Evolutionary conservation across 53 echinoderm and acorn worm species (phyloP).

Genomic region (Echinarachnius parma): DNA sequence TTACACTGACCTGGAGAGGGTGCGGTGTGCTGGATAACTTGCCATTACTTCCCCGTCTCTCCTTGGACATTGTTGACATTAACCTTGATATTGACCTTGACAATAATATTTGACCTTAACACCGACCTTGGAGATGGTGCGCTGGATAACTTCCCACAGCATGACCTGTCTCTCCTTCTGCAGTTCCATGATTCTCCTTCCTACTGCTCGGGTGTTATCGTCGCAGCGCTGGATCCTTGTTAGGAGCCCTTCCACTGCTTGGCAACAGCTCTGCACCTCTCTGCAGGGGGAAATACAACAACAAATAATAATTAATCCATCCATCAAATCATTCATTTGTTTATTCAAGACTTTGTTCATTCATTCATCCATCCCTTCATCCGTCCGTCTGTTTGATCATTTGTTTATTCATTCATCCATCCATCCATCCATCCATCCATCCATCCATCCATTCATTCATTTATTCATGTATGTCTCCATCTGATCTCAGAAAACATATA

Average conservation of each 20-base stretch:
- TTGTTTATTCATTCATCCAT: too few species aligned
- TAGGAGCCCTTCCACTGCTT: background rate
- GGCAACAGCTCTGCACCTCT: slow-evolving; percentile 1
- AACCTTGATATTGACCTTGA: too few species aligned
- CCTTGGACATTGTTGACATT: too few species aligned
- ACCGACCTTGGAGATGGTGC: background rate
- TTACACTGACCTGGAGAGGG: too few species aligned
- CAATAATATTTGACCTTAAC: too few species aligned
- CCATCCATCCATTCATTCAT: background rate
- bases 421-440: background rate
- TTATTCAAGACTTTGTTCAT: too few species aligned
- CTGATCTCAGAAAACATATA: background rate
- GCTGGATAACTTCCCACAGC: background rate
- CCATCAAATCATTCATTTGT: too few species aligned
- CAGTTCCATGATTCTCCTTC: background rate
- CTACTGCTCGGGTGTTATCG: background rate
- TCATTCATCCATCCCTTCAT: too few species aligned
- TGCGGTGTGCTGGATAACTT: too few species aligned
- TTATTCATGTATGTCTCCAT: background rate
- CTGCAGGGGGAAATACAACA: slow-evolving; percentile 1
- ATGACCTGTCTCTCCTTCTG: background rate
- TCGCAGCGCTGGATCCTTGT: background rate
- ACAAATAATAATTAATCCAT: too few species aligned
- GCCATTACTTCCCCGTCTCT: too few species aligned
- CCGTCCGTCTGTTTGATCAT: background rate